Conservation (phyloP, 2,797 vertebrate genomes). For the Enteromius unitaeniatus region DNA sequence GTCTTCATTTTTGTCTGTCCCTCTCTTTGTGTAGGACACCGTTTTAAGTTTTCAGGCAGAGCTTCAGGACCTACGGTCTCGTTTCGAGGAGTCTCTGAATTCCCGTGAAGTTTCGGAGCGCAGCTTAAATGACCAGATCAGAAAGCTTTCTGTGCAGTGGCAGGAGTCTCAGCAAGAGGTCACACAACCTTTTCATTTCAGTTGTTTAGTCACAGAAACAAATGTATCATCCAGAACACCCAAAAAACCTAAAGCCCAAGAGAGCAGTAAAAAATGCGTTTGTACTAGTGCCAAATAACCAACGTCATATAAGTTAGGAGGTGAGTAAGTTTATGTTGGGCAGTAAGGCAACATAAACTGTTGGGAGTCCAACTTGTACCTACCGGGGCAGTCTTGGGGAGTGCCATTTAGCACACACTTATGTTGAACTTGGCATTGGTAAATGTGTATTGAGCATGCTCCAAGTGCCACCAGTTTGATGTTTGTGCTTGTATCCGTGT, state of each 20-base stretch:
- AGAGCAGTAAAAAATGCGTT: constrained; percentile 58
- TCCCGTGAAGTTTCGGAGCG: constrained; percentile 68
- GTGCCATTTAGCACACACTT: constrained; percentile 67
- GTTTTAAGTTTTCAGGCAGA: constrained; percentile 65
- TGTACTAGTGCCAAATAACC: constrained; percentile 57
- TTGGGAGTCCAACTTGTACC: constrained; percentile 68
- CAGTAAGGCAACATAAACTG: constrained; percentile 68
- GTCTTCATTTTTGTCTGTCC: neutral
- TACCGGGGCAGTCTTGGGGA: constrained; percentile 71
- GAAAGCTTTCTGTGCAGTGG: constrained; percentile 70
- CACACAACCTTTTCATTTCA: constrained; percentile 49
- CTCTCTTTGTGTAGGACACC: constrained; percentile 35
- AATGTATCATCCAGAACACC: constrained; percentile 44
- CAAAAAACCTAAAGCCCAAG: constrained; percentile 25
- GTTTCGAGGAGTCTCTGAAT: constrained; percentile 76
- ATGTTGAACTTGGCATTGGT: constrained; percentile 75
- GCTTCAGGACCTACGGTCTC: constrained; percentile 70
- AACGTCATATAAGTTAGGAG: constrained; percentile 44
- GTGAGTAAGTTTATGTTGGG: constrained; percentile 79
- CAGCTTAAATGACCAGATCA: constrained; percentile 69
- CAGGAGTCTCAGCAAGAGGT: constrained; percentile 71
- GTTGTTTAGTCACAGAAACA: constrained; percentile 24
- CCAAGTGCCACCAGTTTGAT: constrained; percentile 72
- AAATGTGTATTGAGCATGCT: constrained; percentile 64
- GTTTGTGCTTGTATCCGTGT: constrained; percentile 20